phyloP scores from a whole-genome alignment of 2,797 vertebrate species.

The Halcyon badia region DNA sequence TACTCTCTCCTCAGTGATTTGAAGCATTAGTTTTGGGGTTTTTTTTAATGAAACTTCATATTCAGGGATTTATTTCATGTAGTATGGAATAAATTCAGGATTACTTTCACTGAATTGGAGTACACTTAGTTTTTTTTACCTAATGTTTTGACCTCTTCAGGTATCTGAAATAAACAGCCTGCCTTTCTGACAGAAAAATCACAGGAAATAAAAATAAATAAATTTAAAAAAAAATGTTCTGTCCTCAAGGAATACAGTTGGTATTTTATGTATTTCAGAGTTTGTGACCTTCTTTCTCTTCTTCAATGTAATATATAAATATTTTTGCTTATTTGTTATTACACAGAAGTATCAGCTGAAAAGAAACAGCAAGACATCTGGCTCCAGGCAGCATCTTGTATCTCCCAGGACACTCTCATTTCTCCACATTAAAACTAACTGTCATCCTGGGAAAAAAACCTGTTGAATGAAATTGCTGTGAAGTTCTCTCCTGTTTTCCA shows the following conservation, averaged over 20 bases:
- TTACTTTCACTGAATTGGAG: neutral
- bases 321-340: neutral
- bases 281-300: neutral
- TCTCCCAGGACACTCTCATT: neutral
- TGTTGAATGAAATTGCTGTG: neutral
- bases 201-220: neutral
- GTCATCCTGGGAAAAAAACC: neutral
- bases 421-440: neutral
- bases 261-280: neutral
- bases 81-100: neutral
- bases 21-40: fast-evolving
- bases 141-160: neutral
- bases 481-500: neutral
- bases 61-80: neutral
- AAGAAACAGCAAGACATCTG: neutral
- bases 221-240: neutral
- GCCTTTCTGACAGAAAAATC: neutral
- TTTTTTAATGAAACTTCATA: neutral
- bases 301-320: neutral
- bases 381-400: neutral
- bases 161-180: neutral
- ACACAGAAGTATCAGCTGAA: neutral
- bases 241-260: neutral
- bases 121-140: neutral
- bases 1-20: neutral